Percentiles rank a stretch among this genome's conserved stretches.
Conservation (phyloP, 2,888 invertebrate species). For the Encarsia formosa region DNA sequence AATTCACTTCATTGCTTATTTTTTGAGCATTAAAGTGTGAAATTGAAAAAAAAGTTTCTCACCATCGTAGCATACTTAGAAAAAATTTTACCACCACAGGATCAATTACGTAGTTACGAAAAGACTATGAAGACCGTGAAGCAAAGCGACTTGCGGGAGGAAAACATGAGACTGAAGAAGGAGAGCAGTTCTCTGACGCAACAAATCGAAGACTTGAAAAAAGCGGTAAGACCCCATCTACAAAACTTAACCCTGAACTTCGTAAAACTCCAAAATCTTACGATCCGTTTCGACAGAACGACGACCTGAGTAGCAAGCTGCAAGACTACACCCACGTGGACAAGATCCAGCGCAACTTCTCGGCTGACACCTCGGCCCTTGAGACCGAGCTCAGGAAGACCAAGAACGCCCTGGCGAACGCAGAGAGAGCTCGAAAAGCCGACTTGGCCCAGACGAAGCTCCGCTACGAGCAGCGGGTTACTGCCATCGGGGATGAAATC, state of each 20-base stretch:
- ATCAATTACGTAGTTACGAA: slow-evolving; percentile 38
- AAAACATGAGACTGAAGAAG: slow-evolving; percentile 66
- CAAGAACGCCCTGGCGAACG: slow-evolving; percentile 61
- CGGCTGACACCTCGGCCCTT: slow-evolving; percentile 69
- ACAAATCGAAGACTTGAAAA: slow-evolving; percentile 68
- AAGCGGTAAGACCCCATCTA: slow-evolving; percentile 52
- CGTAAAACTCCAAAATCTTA: not conserved
- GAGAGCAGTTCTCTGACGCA: slow-evolving; percentile 67
- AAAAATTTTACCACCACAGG: too few species aligned
- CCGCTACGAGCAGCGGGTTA: slow-evolving; percentile 80
- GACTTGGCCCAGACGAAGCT: slow-evolving; percentile 78
- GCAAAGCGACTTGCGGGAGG: slow-evolving; percentile 70
- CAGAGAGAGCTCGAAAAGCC: slow-evolving; percentile 70
- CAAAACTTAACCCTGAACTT: too few species aligned
- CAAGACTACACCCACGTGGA: slow-evolving; percentile 82
- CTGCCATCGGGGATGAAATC: slow-evolving; percentile 75
- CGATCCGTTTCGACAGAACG: slow-evolving; percentile 56
- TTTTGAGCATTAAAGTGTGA: too few species aligned
- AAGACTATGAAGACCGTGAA: slow-evolving; percentile 55
- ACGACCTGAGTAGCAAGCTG: slow-evolving; percentile 73
- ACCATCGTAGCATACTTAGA: too few species aligned
- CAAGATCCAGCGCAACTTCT: slow-evolving; percentile 75
- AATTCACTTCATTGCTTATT: too few species aligned
- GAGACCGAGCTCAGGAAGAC: slow-evolving; percentile 73
- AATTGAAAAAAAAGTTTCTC: too few species aligned